Evolutionary conservation across 2,113 vertebrate species (phyloP), one percentile per base, ranked within the genome.

Genomic region (Leptodactylus fuscus): DNA sequence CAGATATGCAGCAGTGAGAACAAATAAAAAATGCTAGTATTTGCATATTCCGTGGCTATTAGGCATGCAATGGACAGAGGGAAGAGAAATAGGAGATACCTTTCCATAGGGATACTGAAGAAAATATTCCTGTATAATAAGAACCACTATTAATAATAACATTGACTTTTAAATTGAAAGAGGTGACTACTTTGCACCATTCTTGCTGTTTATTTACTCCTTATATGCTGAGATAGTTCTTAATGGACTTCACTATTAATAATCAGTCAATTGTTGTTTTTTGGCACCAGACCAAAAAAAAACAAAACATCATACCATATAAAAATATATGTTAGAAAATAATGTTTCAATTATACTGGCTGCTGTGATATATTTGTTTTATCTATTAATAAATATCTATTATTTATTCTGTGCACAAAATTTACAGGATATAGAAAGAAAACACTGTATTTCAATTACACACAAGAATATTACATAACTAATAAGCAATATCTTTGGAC

Each of bases 241-340:
- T 92, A 94, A 93, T 93, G 93, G 92, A 91, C 89, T 87, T 89
- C 91, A 89, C 91, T 89, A 90, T 92, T 93, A 93, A 93, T 93
- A 93, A 94, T 93, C 92, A 92, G 11, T 6, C 12, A 75, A 2
- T 16, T 65, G n/a, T 32, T 32, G 16, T 8, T 32, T 65, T 15
- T 10, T 65, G 32, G 1, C 10, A 58, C 18, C 18, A 55, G 16
- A 58, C 22, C 3, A 24, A 10, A 24, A 1, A 53, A 1, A 55
- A 58, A n/a, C n/a, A 27, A 60, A 24, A 1, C 1, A 58, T 58
- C 15, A 16, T 1, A 51, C 49, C 2, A 18, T 18, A 51, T 51
- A 18, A n/a, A 4, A 22, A 55, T 13, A 51, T n/a, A n/a, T n/a
- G n/a, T n/a, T n/a, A n/a, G n/a, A n/a, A 49, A 49, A 49, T 49